These are phyloP conservation scores for Metacarcinus magister DNA, from an alignment of 2,888 invertebrate genomes.

Conservation along the genomic window DNA sequence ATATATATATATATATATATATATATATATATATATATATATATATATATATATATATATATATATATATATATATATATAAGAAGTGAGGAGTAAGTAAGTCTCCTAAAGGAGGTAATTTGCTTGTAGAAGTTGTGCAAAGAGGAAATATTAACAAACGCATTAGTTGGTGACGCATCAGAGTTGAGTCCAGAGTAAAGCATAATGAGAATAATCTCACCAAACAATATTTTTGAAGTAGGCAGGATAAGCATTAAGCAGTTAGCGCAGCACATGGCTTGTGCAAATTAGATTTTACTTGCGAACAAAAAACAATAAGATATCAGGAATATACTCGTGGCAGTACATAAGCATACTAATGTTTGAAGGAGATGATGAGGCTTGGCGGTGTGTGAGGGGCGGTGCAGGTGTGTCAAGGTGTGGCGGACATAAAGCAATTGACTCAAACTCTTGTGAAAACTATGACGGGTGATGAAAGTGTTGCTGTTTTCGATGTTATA, in stretches of 20 bases:
- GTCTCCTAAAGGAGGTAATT: not conserved
- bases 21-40: too few species aligned
- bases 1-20: too few species aligned
- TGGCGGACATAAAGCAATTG: not conserved
- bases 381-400: not conserved
- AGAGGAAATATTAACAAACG: not conserved
- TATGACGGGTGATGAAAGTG: not conserved
- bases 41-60: too few species aligned
- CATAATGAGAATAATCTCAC: not conserved
- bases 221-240: not conserved
- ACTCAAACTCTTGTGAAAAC: not conserved
- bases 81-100: not conserved
- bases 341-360: not conserved
- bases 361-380: not conserved
- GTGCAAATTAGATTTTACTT: not conserved
- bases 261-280: not conserved
- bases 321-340: not conserved
- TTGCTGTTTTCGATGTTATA: not conserved
- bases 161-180: not conserved
- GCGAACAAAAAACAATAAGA: not conserved
- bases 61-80: constrained; percentile 58
- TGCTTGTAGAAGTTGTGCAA: not conserved
- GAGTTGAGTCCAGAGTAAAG: not conserved
- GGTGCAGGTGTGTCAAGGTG: not conserved
- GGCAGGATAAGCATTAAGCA: not conserved